phyloP scores from a whole-genome alignment of 2,113 vertebrate genomes.

The Panthera tigris region DNA sequence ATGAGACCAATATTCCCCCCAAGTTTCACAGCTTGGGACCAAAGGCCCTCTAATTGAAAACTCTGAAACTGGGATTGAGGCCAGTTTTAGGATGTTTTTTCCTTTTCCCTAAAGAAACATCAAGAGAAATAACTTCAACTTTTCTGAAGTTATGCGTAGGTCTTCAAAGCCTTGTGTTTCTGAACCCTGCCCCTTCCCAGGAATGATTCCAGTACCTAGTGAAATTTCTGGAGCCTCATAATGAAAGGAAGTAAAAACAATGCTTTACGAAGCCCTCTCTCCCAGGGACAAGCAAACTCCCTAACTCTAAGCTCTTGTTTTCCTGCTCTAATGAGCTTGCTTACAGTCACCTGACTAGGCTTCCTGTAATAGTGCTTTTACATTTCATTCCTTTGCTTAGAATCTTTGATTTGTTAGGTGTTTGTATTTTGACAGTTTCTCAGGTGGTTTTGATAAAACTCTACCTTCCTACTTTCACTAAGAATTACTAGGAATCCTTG shows the following conservation, averaged over 20 bases:
- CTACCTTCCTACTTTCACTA: not conserved
- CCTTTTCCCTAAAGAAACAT: conserved; percentile 21
- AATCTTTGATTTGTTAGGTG: not conserved
- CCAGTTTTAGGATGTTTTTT: not conserved
- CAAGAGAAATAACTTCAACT: conserved; percentile 35
- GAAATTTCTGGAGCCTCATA: not conserved
- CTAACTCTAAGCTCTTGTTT: not conserved
- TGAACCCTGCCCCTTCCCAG: not conserved
- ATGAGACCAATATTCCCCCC: not conserved
- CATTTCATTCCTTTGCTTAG: not conserved
- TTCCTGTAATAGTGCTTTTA: not conserved
- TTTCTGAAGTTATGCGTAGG: not conserved
- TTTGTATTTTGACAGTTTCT: not conserved
- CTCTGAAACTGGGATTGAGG: conserved; percentile 31
- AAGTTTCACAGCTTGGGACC: conserved; percentile 4
- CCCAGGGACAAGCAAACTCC: not conserved
- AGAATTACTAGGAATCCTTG: not conserved
- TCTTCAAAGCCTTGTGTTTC: not conserved
- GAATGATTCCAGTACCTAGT: not conserved
- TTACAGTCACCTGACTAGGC: not conserved
- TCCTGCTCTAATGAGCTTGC: not conserved
- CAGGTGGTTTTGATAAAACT: not conserved
- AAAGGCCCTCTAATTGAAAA: conserved; percentile 45
- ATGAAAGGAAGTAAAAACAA: conserved; percentile 29
- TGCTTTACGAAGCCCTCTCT: not conserved